Conservation (phyloP, 1,140 invertebrate genomes). For the Caenorhabditis tropicalis region DNA sequence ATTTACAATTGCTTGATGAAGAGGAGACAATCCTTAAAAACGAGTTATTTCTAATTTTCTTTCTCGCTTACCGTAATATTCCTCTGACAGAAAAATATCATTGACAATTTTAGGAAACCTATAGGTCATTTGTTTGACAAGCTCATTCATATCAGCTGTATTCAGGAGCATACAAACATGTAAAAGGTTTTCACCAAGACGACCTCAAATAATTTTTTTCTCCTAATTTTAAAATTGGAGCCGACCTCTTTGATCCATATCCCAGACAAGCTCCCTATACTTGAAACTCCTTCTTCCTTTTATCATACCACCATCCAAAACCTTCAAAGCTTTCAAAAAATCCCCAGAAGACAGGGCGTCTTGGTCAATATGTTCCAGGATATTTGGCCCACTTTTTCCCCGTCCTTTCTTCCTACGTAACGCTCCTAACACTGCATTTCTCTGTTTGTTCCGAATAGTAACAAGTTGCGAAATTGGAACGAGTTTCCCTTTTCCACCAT, state of each 20-base stretch:
- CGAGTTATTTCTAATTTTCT: not conserved
- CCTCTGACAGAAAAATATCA: slow-evolving; percentile 92
- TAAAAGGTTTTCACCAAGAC: slow-evolving; percentile 91
- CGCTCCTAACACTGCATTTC: slow-evolving; percentile 81
- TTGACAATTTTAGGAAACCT: slow-evolving; percentile 94
- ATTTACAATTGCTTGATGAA: slow-evolving; percentile 96
- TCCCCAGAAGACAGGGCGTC: slow-evolving; percentile 28
- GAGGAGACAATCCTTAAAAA: slow-evolving; percentile 60
- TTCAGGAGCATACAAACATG: slow-evolving; percentile 91
- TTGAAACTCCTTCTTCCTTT: slow-evolving; percentile 73
- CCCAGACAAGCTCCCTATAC: slow-evolving; percentile 88
- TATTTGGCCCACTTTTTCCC: slow-evolving; percentile 57
- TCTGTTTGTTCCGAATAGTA: slow-evolving; percentile 84
- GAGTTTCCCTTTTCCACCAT: slow-evolving; percentile 86
- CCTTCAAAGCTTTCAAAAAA: slow-evolving; percentile 48
- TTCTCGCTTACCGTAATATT: slow-evolving; percentile 85
- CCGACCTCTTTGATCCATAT: slow-evolving; percentile 81
- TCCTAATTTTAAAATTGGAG: slow-evolving; percentile 25
- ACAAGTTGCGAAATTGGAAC: slow-evolving; percentile 87
- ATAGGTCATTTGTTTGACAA: slow-evolving; percentile 87
- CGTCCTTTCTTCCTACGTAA: slow-evolving; percentile 59
- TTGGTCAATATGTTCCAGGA: slow-evolving; percentile 54
- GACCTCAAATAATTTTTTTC: slow-evolving; percentile 75
- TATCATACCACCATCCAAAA: slow-evolving; percentile 72
- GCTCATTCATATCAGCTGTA: slow-evolving; percentile 86